Evolutionary conservation across 2,797 vertebrate genomes (phyloP).

Genomic region (Serranus cabrilla): DNA sequence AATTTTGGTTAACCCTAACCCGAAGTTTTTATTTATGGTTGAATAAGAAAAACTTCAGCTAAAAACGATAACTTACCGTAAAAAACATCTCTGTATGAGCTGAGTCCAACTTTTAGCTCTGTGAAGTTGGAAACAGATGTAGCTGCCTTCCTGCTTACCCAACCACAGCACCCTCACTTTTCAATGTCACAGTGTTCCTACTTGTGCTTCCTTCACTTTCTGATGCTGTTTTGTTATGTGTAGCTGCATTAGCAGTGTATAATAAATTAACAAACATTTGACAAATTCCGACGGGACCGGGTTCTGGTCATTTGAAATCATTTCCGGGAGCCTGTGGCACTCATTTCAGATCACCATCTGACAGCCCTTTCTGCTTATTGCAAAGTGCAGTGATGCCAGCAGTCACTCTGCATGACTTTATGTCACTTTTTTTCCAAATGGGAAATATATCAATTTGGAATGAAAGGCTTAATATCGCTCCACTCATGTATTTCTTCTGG

Average conservation of each 20-base stretch:
- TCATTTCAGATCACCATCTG: conserved; percentile 47
- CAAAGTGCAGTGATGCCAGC: conserved; percentile 26
- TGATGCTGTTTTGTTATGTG: neutral
- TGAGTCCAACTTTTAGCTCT: conserved; percentile 45
- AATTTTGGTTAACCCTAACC: conserved; percentile 41
- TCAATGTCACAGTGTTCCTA: conserved; percentile 29
- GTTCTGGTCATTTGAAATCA: conserved; percentile 6
- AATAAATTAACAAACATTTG: conserved; percentile 19
- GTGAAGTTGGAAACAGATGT: conserved; percentile 71
- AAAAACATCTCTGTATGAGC: conserved; percentile 51
- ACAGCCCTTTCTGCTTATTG: conserved; percentile 52
- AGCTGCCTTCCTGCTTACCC: conserved; percentile 43
- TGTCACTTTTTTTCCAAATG: conserved; percentile 20
- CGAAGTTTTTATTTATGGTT: conserved; percentile 48
- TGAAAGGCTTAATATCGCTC: conserved; percentile 39
- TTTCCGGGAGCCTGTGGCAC: conserved; percentile 16
- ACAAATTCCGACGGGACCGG: neutral
- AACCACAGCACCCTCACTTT: conserved; percentile 45
- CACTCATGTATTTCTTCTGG: conserved; percentile 32
- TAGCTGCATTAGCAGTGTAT: neutral
- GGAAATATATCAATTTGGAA: conserved; percentile 56
- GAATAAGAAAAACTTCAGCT: conserved; percentile 42
- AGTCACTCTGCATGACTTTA: conserved; percentile 28
- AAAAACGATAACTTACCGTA: conserved; percentile 48
- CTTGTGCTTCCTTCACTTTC: conserved; percentile 30